Conservation (phyloP, 2,113 vertebrate genomes). For the Tachuris rubrigastra region DNA sequence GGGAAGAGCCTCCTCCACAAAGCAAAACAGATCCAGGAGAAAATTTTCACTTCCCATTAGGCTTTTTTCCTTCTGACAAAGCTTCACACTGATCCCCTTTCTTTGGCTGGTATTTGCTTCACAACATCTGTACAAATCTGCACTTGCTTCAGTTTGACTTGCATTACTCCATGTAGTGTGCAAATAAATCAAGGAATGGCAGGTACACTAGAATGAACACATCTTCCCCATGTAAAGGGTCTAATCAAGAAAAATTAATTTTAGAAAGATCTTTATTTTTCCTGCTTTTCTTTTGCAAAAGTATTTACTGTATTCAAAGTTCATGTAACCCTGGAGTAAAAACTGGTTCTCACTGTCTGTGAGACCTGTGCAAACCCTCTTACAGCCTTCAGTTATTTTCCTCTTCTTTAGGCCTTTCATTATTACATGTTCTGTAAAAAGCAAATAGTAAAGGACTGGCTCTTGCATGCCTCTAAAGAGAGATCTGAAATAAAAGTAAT, state of each 20-base stretch:
- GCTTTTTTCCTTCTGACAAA: neutral
- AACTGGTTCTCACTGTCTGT: neutral
- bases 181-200: neutral
- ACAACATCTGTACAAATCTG: neutral
- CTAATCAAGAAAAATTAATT: neutral
- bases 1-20: neutral
- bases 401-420: neutral
- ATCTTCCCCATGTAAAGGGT: neutral
- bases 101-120: neutral
- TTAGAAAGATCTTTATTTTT: neutral
- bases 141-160: neutral
- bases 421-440: neutral
- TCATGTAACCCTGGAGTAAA: neutral
- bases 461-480: neutral
- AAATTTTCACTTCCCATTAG: neutral
- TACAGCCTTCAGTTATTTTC: neutral
- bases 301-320: neutral
- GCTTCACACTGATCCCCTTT: neutral
- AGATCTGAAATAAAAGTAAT: neutral
- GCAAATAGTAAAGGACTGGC: neutral
- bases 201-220: neutral
- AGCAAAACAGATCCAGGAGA: neutral
- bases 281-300: neutral
- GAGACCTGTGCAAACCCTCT: neutral
- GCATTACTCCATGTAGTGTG: neutral